Base-by-base conservation (phyloP, 2,113 vertebrate genomes). In the Hirundichthys speculiger region DNA sequence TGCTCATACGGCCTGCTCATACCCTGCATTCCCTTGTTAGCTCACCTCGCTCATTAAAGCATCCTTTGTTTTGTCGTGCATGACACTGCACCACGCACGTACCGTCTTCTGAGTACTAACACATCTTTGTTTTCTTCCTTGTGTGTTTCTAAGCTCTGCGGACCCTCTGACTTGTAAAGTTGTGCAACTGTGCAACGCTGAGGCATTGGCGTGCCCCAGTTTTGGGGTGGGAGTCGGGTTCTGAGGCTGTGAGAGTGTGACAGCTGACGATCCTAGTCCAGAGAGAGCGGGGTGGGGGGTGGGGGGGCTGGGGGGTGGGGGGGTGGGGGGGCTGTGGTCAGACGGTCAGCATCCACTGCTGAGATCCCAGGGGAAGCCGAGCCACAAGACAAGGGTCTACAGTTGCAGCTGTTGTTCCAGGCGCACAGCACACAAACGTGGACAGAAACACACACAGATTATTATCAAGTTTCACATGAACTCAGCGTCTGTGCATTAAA, bases 261-360 rank as follows among this genome's bases (percentile, higher is more conserved):
- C 91, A 91, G 91, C 90, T 92, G 91, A 86, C 77, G 50, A 64
- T 52, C 76, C 46, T 54, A 48, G 69, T 64, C 51, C 49, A 45
- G 50, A 62, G 59, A 49, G 66, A 22, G n/a, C 52, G 3, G n/a
- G 56, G 22, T 20, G n/a, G 12, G 1, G 24, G 25, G 1, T 12
- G 15, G 64, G 43, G 39, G 48, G n/a, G n/a, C n/a, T n/a, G n/a
- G n/a, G n/a, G n/a, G n/a, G n/a, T n/a, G n/a, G n/a, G 21, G 20
- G 2, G n/a, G 21, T 22, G 22, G 39, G 70, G 54, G 13, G 63
- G 61, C 0, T 34, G 49, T 1, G 80, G 77, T 68, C 61, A 75
- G 78, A 75, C 64, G 69, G 1, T 60, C 69, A 76, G 76, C 15
- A 19, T 75, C 73, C 65, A 73, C 69, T 84, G 75, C 52, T 75